Evolutionary conservation across 2,888 invertebrate species (phyloP), one percentile per base, ranked within the genome.

Genomic region (Temnothorax rugatulus): DNA sequence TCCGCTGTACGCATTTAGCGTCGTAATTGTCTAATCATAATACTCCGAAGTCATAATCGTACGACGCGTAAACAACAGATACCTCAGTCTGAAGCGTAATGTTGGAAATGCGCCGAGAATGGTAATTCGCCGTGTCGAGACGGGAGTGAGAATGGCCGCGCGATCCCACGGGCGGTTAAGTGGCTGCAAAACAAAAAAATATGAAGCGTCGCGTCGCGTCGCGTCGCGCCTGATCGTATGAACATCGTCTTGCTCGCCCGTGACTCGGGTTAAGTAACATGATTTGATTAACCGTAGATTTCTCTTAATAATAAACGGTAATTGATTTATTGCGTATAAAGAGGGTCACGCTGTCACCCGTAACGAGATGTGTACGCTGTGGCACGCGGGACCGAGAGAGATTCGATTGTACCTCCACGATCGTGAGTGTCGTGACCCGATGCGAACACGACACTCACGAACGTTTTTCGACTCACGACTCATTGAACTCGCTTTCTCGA

Each of bases 281-380:
- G 85, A 94, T 93, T 93, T 91, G 93, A 94, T 94, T 91, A 92
- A 93, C 91, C 89, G 91, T 92, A 89, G 91, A 94, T 93, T 93
- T 92, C 93, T 93, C 89, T 92, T 90, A 91, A 92, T 92, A 92
- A 93, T 89, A 88, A 92, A 91, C 90, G 90, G 89, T 91, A 93
- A 93, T 93, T 93, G 90, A 92, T 93, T 93, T 91, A 93, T 91
- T 88, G 91, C 86, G 88, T 89, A 90, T 87, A 87, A 90, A 89
- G 84, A 84, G 92, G 92, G 88, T 84, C 88, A 86, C 85, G 87
- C 88, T 87, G 86, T 74, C 85, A 84, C 68, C 82, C 86, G 63
- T 77, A 84, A 84, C 82, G 68, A 85, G 87, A 86, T 86, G 83
- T 79, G 86, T 84, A 90, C 89, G 88, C 86, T 75, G 81, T 85